Percentiles rank a stretch among this genome's conserved stretches.
Evolutionary conservation across 2,888 invertebrate genomes (phyloP).

Genomic region (Ophion ellenae): DNA sequence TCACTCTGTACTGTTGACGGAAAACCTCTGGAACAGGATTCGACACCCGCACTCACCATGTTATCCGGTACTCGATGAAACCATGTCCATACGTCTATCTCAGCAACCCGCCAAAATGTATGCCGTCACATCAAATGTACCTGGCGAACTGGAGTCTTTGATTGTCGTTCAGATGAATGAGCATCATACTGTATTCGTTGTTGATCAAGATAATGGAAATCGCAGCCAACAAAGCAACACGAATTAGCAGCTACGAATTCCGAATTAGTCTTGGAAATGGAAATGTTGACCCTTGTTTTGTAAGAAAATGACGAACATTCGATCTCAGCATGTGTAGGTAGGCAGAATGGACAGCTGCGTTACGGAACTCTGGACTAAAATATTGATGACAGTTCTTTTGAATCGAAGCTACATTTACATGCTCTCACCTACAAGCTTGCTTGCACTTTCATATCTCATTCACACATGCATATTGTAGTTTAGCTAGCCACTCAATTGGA

Average conservation of each 20-base stretch:
- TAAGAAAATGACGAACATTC: background rate
- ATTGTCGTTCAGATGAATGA: too few relatives aligned
- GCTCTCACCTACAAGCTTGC: background rate
- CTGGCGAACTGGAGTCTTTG: background rate
- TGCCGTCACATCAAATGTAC: background rate
- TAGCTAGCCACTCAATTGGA: too few relatives aligned
- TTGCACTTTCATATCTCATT: too few relatives aligned
- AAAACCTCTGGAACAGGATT: background rate
- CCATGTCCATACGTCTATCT: too few relatives aligned
- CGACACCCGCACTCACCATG: background rate
- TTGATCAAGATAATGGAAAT: slow-evolving; percentile 1
- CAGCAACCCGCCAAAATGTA: too few relatives aligned
- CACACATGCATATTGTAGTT: too few relatives aligned
- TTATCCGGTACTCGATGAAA: too few relatives aligned
- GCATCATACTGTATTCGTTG: slow-evolving; percentile 2
- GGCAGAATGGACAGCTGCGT: background rate
- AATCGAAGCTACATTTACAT: background rate
- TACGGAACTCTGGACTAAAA: background rate
- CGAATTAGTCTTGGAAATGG: background rate
- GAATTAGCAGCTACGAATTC: slow-evolving; percentile 1
- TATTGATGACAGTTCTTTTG: background rate
- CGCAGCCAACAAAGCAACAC: background rate
- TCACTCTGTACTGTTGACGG: background rate
- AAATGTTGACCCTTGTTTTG: slow-evolving; percentile 10
- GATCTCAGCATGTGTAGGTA: background rate